These are phyloP conservation scores for Drosophila repletoides DNA, from an alignment of 1,140 invertebrate species.

Conservation along the genomic window DNA sequence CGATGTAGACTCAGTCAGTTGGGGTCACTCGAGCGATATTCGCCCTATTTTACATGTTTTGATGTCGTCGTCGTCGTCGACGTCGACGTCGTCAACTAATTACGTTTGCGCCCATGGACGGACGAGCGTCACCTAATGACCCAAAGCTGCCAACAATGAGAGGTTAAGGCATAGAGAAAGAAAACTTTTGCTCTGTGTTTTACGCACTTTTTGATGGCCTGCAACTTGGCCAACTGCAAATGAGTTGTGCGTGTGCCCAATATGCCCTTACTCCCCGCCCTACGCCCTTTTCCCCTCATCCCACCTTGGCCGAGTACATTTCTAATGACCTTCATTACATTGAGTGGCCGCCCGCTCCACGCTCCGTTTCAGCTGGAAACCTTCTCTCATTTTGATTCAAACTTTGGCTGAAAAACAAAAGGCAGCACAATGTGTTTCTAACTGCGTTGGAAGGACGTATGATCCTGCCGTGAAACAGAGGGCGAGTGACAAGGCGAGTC, in stretches of 20 bases:
- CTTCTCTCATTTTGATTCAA: too few species aligned
- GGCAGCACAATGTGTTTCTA: background rate
- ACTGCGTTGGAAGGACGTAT: conserved; percentile 15
- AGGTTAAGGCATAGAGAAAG: conserved; percentile 14
- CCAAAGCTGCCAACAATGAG: conserved; percentile 68
- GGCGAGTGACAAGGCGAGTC: background rate
- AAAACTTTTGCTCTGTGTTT: conserved; percentile 46
- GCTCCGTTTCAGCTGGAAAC: conserved; percentile 12
- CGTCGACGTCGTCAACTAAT: conserved; percentile 49
- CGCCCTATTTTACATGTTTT: conserved; percentile 76
- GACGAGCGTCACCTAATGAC: conserved; percentile 79
- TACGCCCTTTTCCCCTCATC: background rate
- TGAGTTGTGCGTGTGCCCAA: conserved; percentile 29
- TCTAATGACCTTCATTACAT: conserved; percentile 78
- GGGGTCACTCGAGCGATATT: conserved; percentile 63
- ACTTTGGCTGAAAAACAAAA: conserved; percentile 9
- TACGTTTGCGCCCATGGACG: conserved; percentile 68
- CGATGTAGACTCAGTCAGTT: conserved; percentile 1
- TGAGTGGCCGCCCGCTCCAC: conserved; percentile 38
- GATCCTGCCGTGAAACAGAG: conserved; percentile 13
- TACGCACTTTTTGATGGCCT: conserved; percentile 47
- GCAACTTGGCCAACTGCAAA: conserved; percentile 50
- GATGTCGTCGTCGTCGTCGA: conserved; percentile 50
- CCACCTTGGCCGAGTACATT: conserved; percentile 43
- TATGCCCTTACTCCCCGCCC: background rate